Evolutionary conservation across 2,797 vertebrate species (phyloP).

Genomic region (Champsocephalus esox): DNA sequence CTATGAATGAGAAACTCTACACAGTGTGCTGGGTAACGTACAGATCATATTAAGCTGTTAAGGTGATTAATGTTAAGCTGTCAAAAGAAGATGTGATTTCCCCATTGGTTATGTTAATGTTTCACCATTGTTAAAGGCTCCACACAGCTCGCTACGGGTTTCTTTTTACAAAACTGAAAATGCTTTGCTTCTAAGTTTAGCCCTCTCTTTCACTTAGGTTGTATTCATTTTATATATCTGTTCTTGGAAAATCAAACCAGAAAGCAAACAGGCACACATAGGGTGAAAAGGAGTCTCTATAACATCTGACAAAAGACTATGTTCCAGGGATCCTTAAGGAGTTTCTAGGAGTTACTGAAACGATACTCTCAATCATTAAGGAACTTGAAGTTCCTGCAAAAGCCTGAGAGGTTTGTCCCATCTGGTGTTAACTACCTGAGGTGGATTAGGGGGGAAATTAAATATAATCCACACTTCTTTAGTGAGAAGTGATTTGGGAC

Average conservation of each 20-base stretch:
- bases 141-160: neutral
- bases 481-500: conserved; percentile 10
- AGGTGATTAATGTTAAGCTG: neutral
- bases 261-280: neutral
- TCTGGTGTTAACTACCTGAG: conserved; percentile 24
- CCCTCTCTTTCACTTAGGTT: neutral
- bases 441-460: conserved; percentile 28
- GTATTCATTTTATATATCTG: neutral
- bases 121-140: neutral
- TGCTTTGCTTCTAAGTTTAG: neutral
- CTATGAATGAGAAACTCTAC: conserved; percentile 17
- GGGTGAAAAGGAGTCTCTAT: neutral
- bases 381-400: conserved; percentile 2
- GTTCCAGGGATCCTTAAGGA: neutral
- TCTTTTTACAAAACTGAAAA: neutral
- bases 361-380: neutral
- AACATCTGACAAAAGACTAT: too few relatives aligned
- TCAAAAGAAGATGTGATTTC: neutral
- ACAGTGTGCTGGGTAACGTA: neutral
- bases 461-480: conserved; percentile 47
- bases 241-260: conserved; percentile 8
- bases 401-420: conserved; percentile 11
- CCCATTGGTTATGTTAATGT: neutral
- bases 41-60: neutral
- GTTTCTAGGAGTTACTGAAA: neutral